Evolutionary conservation across 2,113 vertebrate species (phyloP).

Genomic region (Alexandromys fortis): DNA sequence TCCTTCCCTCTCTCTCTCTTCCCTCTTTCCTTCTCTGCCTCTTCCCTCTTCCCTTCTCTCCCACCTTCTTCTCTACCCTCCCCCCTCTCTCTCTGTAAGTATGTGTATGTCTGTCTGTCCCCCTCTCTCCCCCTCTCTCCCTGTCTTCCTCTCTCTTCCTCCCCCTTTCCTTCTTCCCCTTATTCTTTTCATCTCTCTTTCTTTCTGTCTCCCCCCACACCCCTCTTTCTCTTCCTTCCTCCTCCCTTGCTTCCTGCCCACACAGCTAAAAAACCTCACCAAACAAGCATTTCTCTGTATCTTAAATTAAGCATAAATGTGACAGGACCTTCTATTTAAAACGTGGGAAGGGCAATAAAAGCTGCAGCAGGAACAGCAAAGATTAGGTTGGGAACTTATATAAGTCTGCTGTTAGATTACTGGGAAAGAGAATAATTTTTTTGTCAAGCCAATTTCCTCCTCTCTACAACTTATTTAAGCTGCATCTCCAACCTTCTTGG

Average conservation of each 20-base stretch:
- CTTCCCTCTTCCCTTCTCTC: too few relatives aligned
- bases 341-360: background rate
- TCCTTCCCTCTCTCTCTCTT: too few relatives aligned
- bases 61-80: background rate
- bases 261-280: background rate
- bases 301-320: background rate
- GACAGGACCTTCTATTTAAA: background rate
- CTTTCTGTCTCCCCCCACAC: background rate
- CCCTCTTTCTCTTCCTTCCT: background rate
- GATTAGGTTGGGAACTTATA: background rate
- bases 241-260: background rate
- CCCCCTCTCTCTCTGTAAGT: background rate
- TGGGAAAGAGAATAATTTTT: background rate
- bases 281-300: background rate
- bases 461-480: background rate
- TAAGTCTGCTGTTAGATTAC: background rate
- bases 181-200: background rate
- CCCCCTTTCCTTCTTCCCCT: too few relatives aligned
- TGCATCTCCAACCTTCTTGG: background rate
- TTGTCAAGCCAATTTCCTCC: background rate
- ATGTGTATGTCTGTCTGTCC: too few relatives aligned
- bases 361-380: background rate
- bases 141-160: accelerated
- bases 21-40: background rate
- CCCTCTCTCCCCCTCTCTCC: background rate